Conservation (phyloP, 2,888 invertebrate species). For the Hetaerina titia region DNA sequence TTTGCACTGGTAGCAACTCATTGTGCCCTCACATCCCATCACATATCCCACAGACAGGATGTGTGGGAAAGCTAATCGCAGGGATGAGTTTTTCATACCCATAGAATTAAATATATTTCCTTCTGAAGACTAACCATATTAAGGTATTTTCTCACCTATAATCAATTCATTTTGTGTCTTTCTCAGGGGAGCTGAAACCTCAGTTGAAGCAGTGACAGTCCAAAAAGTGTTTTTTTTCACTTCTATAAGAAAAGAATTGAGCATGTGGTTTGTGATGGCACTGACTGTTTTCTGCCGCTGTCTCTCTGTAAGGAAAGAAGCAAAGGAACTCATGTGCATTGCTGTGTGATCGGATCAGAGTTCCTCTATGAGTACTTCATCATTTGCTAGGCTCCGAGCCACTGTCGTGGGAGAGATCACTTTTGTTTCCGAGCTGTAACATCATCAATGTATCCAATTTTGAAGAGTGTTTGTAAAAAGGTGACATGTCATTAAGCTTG, state of each 20-base stretch:
- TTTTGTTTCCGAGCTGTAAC: not conserved
- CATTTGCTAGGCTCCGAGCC: not conserved
- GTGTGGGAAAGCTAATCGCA: too few species aligned
- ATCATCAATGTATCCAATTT: not conserved
- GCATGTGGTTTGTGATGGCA: slow-evolving; percentile 8
- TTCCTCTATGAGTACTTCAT: slow-evolving; percentile 8
- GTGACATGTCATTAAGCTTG: not conserved
- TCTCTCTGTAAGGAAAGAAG: not conserved
- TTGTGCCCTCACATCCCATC: too few species aligned
- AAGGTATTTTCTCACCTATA: not conserved
- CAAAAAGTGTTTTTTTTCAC: slow-evolving; percentile 17
- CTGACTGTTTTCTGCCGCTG: not conserved
- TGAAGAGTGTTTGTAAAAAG: not conserved
- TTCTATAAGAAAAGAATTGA: not conserved
- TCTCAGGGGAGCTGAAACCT: slow-evolving; percentile 40
- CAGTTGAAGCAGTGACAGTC: slow-evolving; percentile 53
- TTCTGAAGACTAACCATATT: too few species aligned
- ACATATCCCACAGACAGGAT: too few species aligned
- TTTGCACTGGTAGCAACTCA: too few species aligned
- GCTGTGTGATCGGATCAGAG: slow-evolving; percentile 25
- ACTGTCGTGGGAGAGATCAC: not conserved
- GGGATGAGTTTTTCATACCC: too few species aligned
- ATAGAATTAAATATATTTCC: too few species aligned
- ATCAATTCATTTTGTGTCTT: not conserved
- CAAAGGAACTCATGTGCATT: slow-evolving; percentile 46